Base-by-base conservation (phyloP, 2,888 invertebrate species). In the Agrochola lychnidis region DNA sequence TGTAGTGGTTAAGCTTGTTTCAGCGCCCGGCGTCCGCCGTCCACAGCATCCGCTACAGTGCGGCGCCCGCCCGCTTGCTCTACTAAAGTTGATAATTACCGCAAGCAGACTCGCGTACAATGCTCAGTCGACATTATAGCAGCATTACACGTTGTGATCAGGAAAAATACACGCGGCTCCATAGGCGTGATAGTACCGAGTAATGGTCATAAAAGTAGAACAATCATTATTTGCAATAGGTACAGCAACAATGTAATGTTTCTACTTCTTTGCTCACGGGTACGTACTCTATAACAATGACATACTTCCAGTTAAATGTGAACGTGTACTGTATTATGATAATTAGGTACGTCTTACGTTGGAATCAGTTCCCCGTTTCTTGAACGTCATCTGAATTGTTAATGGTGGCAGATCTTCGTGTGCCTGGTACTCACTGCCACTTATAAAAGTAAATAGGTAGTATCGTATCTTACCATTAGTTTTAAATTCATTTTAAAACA, bases 331-430 rank as follows among this genome's bases (percentile, higher is more conserved):
- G 45, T 56, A 57, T 80, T 68, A 73, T 67, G n/a, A 79, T 73
- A 63, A 68, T 63, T 63, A 25, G 25, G 45, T 19, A 73, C 30
- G n/a, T 67, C n/a, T 36, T 61, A 48, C 66, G 19, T 59, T 72
- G 30, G 40, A 67, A 79, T 72, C 68, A 68, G 40, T 64, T 70
- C 70, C 61, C 19, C 57, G 64, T 53, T 72, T 57, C 67, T 79
- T 42, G 62, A n/a, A 62, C 53, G 73, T 57, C 71, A 70, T 63
- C 62, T 84, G 71, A 75, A 84, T 78, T 62, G 63, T 84, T 78
- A 73, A 78, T 75, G 42, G 14, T 22, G 51, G 25, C n/a, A 45
- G 45, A 63, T 66, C 25, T 22, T 45, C 42, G 16, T 22, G 56
- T 51, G 45, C 25, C 53, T n/a, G 19, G 45, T 45, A 45, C 72